These are phyloP conservation scores for Petrocephalus zakoni DNA, from an alignment of 2,113 vertebrate genomes.

Conservation along the genomic window DNA sequence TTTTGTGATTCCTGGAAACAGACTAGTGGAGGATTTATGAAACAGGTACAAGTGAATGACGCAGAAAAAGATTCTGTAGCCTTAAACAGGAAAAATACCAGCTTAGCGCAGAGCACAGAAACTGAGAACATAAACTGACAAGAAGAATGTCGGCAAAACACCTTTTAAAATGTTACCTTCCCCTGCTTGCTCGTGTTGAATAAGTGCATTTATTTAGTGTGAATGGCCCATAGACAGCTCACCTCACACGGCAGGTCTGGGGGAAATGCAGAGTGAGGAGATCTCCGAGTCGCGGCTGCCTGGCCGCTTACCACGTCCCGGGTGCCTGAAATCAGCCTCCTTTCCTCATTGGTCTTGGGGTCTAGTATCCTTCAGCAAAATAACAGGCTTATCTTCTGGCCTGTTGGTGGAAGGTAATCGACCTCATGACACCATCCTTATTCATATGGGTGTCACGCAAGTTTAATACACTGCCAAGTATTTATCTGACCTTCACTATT, in stretches of 20 bases:
- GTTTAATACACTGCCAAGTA: not conserved
- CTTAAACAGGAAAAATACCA: slow-evolving; percentile 24
- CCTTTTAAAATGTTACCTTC: slow-evolving; percentile 58
- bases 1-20: slow-evolving; percentile 60
- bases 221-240: slow-evolving; percentile 50
- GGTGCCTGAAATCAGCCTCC: not conserved
- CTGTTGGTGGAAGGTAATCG: not conserved
- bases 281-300: not conserved
- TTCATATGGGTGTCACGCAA: not conserved
- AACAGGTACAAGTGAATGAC: slow-evolving; percentile 59
- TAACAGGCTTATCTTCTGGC: not conserved
- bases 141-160: slow-evolving; percentile 53
- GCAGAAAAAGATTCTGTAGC: slow-evolving; percentile 34
- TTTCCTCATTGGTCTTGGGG: not conserved
- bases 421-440: not conserved
- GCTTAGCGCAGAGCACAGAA: slow-evolving; percentile 51
- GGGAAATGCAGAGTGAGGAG: not conserved
- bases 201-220: slow-evolving; percentile 59
- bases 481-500: not conserved
- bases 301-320: not conserved
- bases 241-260: not conserved
- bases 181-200: slow-evolving; percentile 53
- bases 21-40: slow-evolving; percentile 59
- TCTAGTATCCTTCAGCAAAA: not conserved
- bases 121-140: slow-evolving; percentile 52